Evolutionary conservation across 2,797 vertebrate genomes (phyloP), one percentile per base, ranked within the genome.

Genomic region (Xyrichtys novacula): DNA sequence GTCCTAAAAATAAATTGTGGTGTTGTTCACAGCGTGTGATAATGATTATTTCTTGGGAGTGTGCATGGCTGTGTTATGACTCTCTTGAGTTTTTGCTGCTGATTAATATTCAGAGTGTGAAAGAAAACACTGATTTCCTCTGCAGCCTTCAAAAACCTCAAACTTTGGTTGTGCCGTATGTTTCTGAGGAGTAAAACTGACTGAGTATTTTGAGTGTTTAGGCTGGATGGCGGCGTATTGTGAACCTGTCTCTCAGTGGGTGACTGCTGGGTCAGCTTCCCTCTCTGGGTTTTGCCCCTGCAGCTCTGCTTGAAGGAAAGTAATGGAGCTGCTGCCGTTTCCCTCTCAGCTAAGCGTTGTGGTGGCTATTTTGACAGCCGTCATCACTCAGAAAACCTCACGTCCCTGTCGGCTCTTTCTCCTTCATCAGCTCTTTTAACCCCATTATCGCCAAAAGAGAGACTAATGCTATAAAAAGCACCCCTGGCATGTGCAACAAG

Each of bases 391-490:
- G 47, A 52, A 49, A 57, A 16, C 29, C 62, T 54, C 39, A n/a
- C 7, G 54, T 73, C 57, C 48, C 80, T 2, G 52, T 69, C 23
- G 34, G 69, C 69, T 39, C 48, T 14, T 40, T 70, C 66, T 38
- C 68, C 66, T 50, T 61, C 69, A 77, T 66, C 66, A 40, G 56
- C 59, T 82, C 65, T 58, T 54, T 60, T 71, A 69, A 73, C 68
- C 17, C 46, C 6, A 23, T 43, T 1, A 46, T 9, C 8, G 8
- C 42, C 0, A 0, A 42, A 39, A 48, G 31, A 62, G 58, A 8
- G 20, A 49, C 40, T 40, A 40, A 62, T 39, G 44, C 49, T 43
- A 47, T 61, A 50, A 53, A 46, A 42, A 46, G 20, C 38, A 2
- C 40, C 23, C 20, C 7, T 20, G 59, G 78, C 61, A 49, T 29